Percentiles rank a stretch among this genome's conserved stretches.
These are phyloP conservation scores for Sycobia sp. DNA, from an alignment of 1,140 invertebrate species.

Conservation along the genomic window DNA sequence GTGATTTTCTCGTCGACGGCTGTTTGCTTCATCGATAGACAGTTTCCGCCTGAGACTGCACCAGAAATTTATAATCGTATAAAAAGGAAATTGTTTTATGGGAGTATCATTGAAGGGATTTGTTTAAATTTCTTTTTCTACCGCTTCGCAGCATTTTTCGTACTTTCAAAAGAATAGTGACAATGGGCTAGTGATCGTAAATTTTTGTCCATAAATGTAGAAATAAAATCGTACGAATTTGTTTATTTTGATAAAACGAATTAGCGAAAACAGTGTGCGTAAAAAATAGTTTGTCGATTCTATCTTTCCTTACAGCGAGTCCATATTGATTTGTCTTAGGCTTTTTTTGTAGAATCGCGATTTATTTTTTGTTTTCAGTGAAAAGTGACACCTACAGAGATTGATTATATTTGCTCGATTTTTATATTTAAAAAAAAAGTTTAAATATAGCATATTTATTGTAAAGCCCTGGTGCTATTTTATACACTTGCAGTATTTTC, in stretches of 20 bases:
- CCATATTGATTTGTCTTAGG: slow-evolving; percentile 3
- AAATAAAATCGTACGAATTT: slow-evolving; percentile 25
- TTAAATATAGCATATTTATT: slow-evolving; percentile 26
- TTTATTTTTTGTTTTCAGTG: slow-evolving; percentile 12
- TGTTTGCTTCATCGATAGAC: slow-evolving; percentile 26
- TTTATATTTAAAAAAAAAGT: slow-evolving; percentile 23
- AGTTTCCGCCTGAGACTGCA: slow-evolving; percentile 18
- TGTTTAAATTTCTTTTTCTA: slow-evolving; percentile 7
- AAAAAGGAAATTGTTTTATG: slow-evolving; percentile 27
- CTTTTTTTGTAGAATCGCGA: slow-evolving; percentile 16
- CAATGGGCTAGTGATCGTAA: slow-evolving; percentile 34
- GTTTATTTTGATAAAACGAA: slow-evolving; percentile 5
- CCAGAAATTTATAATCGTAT: slow-evolving; percentile 25
- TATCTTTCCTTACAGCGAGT: slow-evolving; percentile 1
- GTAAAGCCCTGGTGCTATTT: slow-evolving; percentile 22
- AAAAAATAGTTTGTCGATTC: neutral
- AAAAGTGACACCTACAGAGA: slow-evolving; percentile 10
- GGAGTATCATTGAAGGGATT: slow-evolving; percentile 1
- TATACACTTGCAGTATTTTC: slow-evolving; percentile 29
- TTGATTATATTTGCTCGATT: slow-evolving; percentile 11
- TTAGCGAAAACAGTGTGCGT: slow-evolving; percentile 7
- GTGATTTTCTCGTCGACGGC: slow-evolving; percentile 33
- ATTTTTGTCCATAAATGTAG: slow-evolving; percentile 26
- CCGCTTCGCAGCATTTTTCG: slow-evolving; percentile 6
- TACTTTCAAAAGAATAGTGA: slow-evolving; percentile 25